phyloP scores from a whole-genome alignment of 2,888 invertebrate genomes.

The Aphelenchoides bicaudatus region DNA sequence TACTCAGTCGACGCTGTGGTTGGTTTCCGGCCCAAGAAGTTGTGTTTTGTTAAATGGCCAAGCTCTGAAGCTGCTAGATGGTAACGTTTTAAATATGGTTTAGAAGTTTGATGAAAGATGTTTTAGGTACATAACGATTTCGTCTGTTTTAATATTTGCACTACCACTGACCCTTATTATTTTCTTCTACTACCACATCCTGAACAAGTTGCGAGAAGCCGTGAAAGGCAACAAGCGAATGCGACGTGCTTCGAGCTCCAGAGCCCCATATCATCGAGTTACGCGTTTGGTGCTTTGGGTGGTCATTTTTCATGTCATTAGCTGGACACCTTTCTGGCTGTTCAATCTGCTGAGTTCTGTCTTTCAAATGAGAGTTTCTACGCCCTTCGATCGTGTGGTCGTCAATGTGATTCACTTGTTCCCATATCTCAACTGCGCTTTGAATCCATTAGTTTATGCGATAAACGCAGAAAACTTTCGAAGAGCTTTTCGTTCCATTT shows the following conservation, averaged over 20 bases:
- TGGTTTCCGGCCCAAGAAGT: conserved; percentile 27
- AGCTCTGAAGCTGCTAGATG: conserved; percentile 45
- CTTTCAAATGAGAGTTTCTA: conserved; percentile 47
- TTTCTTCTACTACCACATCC: conserved; percentile 57
- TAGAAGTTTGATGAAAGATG: conserved; percentile 9
- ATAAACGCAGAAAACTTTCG: conserved; percentile 56
- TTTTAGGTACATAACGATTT: conserved; percentile 55
- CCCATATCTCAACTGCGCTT: conserved; percentile 58
- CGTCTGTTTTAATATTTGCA: conserved; percentile 56
- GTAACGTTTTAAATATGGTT: conserved; percentile 32
- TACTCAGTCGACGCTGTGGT: conserved; percentile 45
- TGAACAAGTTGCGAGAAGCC: conserved; percentile 55
- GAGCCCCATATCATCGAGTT: conserved; percentile 57
- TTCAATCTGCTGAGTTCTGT: conserved; percentile 58
- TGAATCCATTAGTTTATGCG: conserved; percentile 58
- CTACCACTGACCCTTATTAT: conserved; percentile 52
- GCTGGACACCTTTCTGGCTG: conserved; percentile 59
- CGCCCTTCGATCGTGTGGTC: conserved; percentile 53
- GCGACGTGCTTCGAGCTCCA: conserved; percentile 40
- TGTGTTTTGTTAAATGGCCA: conserved; percentile 56
- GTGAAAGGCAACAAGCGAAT: conserved; percentile 45
- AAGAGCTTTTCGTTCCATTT: conserved; percentile 49
- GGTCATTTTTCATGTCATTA: conserved; percentile 58
- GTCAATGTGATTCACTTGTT: conserved; percentile 58
- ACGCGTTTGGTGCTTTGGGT: conserved; percentile 57